Base-by-base conservation (phyloP, 2,113 vertebrate genomes). In the Solenodon paradoxus region DNA sequence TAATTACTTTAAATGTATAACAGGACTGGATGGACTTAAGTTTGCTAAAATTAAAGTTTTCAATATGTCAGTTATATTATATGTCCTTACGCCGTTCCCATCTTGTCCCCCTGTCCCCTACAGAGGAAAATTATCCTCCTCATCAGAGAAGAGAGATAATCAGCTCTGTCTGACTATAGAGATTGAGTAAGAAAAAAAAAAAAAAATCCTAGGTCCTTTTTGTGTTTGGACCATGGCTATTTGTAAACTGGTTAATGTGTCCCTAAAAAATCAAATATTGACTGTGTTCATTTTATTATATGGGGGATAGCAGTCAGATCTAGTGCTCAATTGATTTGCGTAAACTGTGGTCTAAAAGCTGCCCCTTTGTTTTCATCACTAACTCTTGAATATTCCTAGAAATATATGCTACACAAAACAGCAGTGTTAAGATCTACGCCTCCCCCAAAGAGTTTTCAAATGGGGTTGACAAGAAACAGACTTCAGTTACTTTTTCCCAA, bases 91-190 rank as follows among this genome's bases (percentile, higher is more conserved):
- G 45, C 45, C 59, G 13, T 53, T 88, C 7, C 7, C 11, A 0
- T 55, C 16, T 47, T 49, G 0, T 8, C 19, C 4, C n/a, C 15
- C 30, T 64, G 28, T 8, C 22, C 12, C 1, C 49, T 89, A 1
- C 45, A 24, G 35, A 69, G 17, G 24, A 80, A 3, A 2, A 5
- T 15, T 38, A 30, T 1, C 4, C 24, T 40, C 49, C 9, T 22
- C 45, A 0, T 26, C 5, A 63, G 24, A 12, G 15, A 4, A 6
- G 22, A 63, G 45, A 3, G 19, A 9, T 32, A 57, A 17, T 0
- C 6, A 7, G 16, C 1, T 64, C 30, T n/a, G 13, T 4, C n/a
- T 69, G 61, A 55, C 15, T 19, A 74, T 4, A 30, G 35, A 71
- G 19, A 63, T 2, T 30, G 28, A 30, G 1, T 1, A 12, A 22